Base-by-base conservation (phyloP, 1,140 invertebrate genomes). In the Magallana angulata region DNA sequence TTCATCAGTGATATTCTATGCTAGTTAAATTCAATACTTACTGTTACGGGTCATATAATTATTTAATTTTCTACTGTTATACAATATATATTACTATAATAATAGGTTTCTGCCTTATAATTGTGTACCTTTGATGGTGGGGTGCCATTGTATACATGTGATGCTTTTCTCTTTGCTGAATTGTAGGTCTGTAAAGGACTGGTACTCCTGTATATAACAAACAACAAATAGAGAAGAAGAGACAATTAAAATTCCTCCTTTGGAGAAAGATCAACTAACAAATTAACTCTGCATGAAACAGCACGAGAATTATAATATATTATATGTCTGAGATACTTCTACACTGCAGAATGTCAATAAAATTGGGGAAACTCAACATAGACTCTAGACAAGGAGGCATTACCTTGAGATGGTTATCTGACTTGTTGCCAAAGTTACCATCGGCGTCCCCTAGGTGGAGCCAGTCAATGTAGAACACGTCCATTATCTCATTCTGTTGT, bases 141-240 rank as follows among this genome's bases (percentile, higher is more conserved):
- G 95, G 91, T 95, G 95, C 94, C 95, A 96, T 82, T 94, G 94
- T 87, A 95, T 95, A 87, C 92, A 92, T n/a, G 94, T 95, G 16
- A 95, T 95, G 14, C 92, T 92, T 84, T 95, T 95, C 68, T 95
- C 94, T 90, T 95, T 95, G 68, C 93, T 94, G 89, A 94, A 95
- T 89, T 95, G 93, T 9, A 95, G 91, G 85, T 95, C 95, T 82
- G 94, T 94, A 86, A 95, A 95, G 3, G 95, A 95, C 89, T 95
- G 95, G 90, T 95, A 95, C 85, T 96, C 95, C 93, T 95, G 82
- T 60, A 59, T 30, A 76, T 8, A 12, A 76, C 36, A 82, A 16
- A 82, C 81, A 82, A 57, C 14, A 82, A n/a, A 56, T 57, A 58
- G 56, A 57, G 57, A 76, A 56, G 14, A 36, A 57, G n/a, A 18